Conservation (phyloP, 1,140 invertebrate genomes). For the Anastatus disparis region DNA sequence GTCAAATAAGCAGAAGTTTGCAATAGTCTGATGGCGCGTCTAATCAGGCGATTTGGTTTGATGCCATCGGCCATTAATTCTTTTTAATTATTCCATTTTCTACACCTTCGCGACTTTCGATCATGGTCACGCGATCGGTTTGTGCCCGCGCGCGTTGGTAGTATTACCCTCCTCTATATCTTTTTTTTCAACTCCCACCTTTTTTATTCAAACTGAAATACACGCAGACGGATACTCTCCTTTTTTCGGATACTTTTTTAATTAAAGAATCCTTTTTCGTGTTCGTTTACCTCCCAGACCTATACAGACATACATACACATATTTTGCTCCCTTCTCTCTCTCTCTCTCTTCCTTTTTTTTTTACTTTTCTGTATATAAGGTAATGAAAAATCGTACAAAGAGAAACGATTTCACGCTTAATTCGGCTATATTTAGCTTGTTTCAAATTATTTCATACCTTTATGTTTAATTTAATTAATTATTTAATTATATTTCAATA, state of each 20-base stretch:
- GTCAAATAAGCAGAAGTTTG: constrained; percentile 25
- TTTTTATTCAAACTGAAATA: too few species aligned
- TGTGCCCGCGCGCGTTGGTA: neutral
- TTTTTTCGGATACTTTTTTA: constrained; percentile 35
- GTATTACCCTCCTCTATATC: neutral
- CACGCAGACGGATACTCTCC: constrained; percentile 10
- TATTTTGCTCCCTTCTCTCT: too few species aligned
- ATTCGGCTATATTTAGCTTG: neutral
- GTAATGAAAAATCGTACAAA: constrained; percentile 30
- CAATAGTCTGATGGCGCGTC: neutral
- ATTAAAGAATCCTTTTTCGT: constrained; percentile 33
- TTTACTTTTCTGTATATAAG: neutral
- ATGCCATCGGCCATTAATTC: constrained; percentile 36
- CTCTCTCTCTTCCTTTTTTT: neutral
- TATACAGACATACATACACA: too few species aligned
- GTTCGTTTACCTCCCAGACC: too few species aligned
- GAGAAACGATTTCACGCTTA: constrained; percentile 4
- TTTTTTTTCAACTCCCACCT: neutral
- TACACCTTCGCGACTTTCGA: constrained; percentile 28
- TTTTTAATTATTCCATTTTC: constrained; percentile 42
- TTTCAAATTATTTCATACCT: too few species aligned
- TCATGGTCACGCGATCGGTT: constrained; percentile 31
- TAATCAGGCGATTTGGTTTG: constrained; percentile 35
- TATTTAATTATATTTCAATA: too few species aligned
- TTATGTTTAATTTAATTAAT: too few species aligned